These are phyloP conservation scores for Hyphantria cunea DNA, from an alignment of 1,140 invertebrate genomes.

Conservation along the genomic window DNA sequence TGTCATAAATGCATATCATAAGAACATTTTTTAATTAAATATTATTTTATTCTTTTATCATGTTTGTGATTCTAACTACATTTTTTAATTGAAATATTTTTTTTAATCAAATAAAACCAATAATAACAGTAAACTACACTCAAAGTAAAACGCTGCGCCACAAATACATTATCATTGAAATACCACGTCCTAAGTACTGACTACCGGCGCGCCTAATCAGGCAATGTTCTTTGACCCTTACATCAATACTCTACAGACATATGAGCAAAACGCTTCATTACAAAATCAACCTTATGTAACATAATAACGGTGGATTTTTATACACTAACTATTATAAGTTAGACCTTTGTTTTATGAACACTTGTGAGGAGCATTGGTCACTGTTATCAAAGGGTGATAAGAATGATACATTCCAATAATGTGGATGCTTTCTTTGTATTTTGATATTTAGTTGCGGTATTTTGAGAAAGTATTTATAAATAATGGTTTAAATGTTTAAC, in stretches of 20 bases:
- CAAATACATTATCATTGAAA: constrained; percentile 21
- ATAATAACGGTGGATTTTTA: constrained; percentile 36
- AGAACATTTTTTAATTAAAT: no score
- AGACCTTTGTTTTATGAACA: constrained; percentile 29
- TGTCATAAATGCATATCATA: no score
- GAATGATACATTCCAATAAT: constrained; percentile 65
- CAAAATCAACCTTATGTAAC: constrained; percentile 35
- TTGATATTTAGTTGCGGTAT: constrained; percentile 5
- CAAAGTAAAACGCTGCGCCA: no score
- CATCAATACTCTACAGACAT: constrained; percentile 35
- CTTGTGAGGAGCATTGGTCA: constrained; percentile 45
- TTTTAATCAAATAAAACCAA: no score
- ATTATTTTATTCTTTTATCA: no score
- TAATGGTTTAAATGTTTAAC: not conserved
- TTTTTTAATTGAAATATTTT: no score
- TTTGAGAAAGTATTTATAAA: not conserved
- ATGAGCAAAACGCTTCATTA: constrained; percentile 4
- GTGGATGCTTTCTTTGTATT: constrained; percentile 60
- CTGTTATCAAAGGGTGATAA: constrained; percentile 62
- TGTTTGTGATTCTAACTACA: no score
- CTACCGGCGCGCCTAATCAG: constrained; percentile 46
- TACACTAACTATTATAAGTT: constrained; percentile 29
- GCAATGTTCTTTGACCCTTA: constrained; percentile 67
- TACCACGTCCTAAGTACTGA: constrained; percentile 35
- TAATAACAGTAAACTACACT: not conserved